phyloP scores from a whole-genome alignment of 2,113 vertebrate genomes.

The Paramormyrops kingsleyae region DNA sequence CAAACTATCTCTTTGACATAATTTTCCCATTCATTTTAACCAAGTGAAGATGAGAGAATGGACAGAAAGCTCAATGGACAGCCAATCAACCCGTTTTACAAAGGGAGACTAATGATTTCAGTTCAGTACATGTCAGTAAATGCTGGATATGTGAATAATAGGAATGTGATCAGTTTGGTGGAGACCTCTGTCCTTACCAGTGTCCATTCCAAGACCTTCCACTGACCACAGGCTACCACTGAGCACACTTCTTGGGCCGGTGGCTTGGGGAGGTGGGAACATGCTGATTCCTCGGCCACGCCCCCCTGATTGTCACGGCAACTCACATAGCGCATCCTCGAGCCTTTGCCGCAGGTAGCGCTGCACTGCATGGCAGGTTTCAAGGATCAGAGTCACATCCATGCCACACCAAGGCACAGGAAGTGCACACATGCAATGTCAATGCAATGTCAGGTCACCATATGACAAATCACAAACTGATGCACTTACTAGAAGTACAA shows the following conservation, averaged over 20 bases:
- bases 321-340: slow-evolving; percentile 90
- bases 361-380: slow-evolving; percentile 71
- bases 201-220: slow-evolving; percentile 94
- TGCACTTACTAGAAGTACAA: neutral
- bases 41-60: neutral
- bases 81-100: neutral
- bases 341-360: slow-evolving; percentile 87
- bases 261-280: slow-evolving; percentile 74
- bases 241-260: slow-evolving; percentile 77
- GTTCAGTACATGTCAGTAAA: neutral
- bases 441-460: neutral
- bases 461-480: neutral
- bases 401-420: neutral
- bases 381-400: neutral
- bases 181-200: slow-evolving; percentile 58
- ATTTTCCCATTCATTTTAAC: neutral
- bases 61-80: neutral
- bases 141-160: neutral
- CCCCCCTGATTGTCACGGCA: slow-evolving; percentile 92
- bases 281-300: slow-evolving; percentile 80
- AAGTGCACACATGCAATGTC: neutral
- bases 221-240: slow-evolving; percentile 80
- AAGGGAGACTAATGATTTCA: neutral
- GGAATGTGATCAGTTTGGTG: neutral
- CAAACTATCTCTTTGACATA: neutral